phyloP scores from a whole-genome alignment of 2,797 vertebrate genomes.

The Sebastes baramenuke region DNA sequence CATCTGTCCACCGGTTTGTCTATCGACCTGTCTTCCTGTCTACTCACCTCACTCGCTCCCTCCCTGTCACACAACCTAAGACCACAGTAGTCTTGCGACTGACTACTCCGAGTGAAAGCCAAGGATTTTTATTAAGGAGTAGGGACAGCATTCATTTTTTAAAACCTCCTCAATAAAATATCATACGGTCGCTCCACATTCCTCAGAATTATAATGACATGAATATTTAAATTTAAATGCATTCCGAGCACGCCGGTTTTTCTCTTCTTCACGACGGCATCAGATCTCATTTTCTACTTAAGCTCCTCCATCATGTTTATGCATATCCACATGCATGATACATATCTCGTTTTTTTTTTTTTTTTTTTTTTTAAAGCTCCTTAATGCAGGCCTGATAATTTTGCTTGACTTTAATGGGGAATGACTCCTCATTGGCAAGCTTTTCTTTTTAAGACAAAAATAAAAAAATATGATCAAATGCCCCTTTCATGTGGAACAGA shows the following conservation, averaged over 20 bases:
- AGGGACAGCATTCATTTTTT: conserved; percentile 90
- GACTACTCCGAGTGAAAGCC: conserved; percentile 76
- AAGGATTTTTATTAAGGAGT: conserved; percentile 86
- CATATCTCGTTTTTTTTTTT: conserved; percentile 70
- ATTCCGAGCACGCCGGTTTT: conserved; percentile 82
- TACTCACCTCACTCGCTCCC: background rate
- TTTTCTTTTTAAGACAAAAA: conserved; percentile 82
- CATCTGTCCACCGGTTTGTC: background rate
- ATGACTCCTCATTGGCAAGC: conserved; percentile 82
- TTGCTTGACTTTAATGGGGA: conserved; percentile 85
- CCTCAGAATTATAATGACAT: conserved; percentile 92
- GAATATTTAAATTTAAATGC: conserved; percentile 91
- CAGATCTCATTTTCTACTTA: conserved; percentile 90
- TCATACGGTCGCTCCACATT: conserved; percentile 89
- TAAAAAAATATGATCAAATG: conserved; percentile 83
- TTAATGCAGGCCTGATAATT: conserved; percentile 86
- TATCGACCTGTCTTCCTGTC: conserved; percentile 12
- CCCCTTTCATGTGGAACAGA: conserved; percentile 82
- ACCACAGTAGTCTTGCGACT: conserved; percentile 52
- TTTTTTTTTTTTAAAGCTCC: conserved; percentile 76
- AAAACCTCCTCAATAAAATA: conserved; percentile 91
- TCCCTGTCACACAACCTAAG: conserved; percentile 16
- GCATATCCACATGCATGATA: conserved; percentile 89
- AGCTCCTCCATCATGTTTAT: conserved; percentile 89
- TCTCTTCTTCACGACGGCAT: conserved; percentile 84